These are phyloP conservation scores for Cotesia chilonis DNA, from an alignment of 1,140 invertebrate species.

Conservation along the genomic window DNA sequence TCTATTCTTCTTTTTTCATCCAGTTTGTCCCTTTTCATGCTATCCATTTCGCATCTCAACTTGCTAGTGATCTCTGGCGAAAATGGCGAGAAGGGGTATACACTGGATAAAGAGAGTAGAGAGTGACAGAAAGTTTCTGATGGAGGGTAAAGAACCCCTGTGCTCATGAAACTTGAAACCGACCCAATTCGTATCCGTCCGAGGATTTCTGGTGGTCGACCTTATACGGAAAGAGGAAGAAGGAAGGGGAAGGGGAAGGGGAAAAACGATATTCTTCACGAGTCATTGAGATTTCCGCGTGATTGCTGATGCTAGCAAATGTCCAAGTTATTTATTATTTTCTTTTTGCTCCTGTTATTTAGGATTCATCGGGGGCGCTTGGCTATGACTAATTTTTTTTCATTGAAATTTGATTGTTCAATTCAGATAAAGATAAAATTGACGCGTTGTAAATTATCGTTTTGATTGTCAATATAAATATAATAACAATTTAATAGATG, in stretches of 20 bases:
- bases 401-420: not conserved
- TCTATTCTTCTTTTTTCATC: slow-evolving; percentile 13
- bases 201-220: slow-evolving; percentile 27
- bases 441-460: too few species aligned
- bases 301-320: slow-evolving; percentile 19
- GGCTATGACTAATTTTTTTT: not conserved
- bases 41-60: not conserved
- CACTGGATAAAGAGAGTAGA: not conserved
- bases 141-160: not conserved
- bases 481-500: too few species aligned
- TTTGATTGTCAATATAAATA: too few species aligned
- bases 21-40: not conserved
- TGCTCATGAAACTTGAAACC: slow-evolving; percentile 20
- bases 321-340: not conserved
- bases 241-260: not conserved
- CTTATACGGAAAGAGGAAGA: not conserved
- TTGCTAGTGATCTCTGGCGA: not conserved
- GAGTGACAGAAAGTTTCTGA: not conserved
- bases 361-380: not conserved
- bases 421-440: too few species aligned
- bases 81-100: not conserved
- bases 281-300: slow-evolving; percentile 26
- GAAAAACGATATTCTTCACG: slow-evolving; percentile 15
- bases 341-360: not conserved
- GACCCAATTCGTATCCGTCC: slow-evolving; percentile 26